Evolutionary conservation across 2,113 vertebrate genomes (phyloP).

Genomic region (Butorides virescens): DNA sequence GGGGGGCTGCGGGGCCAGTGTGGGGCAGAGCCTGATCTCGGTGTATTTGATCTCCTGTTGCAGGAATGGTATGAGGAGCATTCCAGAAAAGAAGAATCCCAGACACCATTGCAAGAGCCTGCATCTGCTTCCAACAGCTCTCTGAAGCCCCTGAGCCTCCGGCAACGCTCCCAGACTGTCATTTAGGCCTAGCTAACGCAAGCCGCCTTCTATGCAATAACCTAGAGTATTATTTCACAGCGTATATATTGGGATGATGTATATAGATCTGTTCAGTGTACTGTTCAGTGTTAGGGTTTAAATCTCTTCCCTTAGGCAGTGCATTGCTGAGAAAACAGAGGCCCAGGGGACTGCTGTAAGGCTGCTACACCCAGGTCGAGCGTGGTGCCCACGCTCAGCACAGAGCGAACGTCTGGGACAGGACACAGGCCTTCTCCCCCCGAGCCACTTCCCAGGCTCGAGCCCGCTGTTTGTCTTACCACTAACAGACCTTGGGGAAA

Average conservation of each 20-base stretch:
- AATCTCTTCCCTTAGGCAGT: neutral
- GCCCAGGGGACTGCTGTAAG: neutral
- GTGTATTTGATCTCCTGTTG: neutral
- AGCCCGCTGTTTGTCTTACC: neutral
- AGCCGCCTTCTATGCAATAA: constrained; percentile 76
- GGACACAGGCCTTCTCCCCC: neutral
- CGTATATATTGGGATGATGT: neutral
- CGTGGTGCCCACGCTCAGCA: accelerated
- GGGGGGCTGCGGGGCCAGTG: accelerated
- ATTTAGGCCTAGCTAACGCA: constrained; percentile 44
- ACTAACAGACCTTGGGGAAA: neutral
- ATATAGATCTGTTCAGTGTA: neutral
- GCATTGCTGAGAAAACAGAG: neutral
- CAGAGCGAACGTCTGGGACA: neutral
- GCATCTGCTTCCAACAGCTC: constrained; percentile 22
- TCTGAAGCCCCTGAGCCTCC: constrained; percentile 60
- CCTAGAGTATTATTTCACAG: constrained; percentile 33
- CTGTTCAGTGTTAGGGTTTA: neutral
- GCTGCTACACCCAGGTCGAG: neutral
- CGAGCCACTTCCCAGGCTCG: neutral
- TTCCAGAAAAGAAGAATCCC: constrained; percentile 77
- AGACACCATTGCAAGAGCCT: constrained; percentile 58
- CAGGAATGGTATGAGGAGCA: constrained; percentile 94
- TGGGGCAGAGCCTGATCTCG: neutral
- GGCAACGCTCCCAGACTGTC: constrained; percentile 80